Conservation (phyloP, 2,113 vertebrate genomes). For the Mesocricetus auratus region DNA sequence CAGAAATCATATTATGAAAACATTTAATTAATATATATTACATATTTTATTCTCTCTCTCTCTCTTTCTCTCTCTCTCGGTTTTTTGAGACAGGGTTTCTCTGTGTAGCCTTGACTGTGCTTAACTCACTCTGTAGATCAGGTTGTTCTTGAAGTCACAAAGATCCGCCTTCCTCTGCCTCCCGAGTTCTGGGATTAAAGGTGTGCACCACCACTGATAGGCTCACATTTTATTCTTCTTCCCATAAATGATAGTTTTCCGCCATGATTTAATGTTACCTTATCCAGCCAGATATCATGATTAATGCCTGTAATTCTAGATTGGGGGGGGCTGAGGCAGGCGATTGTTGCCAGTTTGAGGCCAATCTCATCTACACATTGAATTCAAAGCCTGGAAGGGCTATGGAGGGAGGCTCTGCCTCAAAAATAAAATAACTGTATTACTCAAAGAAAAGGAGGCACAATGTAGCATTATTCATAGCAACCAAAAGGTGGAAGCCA, state of each 20-base stretch:
- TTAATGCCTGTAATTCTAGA: neutral
- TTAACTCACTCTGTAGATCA: too few species aligned
- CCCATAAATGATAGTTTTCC: neutral
- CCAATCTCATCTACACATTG: neutral
- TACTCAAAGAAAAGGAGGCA: neutral
- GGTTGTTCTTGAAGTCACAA: too few species aligned
- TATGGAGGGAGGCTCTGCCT: neutral
- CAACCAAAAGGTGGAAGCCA: neutral
- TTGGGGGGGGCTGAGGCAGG: neutral
- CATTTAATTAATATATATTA: neutral
- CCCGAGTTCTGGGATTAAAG: too few species aligned
- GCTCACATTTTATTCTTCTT: neutral
- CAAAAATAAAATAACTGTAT: neutral
- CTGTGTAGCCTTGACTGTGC: too few species aligned
- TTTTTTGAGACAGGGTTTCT: too few species aligned
- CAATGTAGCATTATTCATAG: neutral
- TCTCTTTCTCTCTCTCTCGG: too few species aligned
- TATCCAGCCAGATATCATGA: neutral
- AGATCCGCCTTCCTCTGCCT: too few species aligned
- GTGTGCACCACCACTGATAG: too few species aligned
- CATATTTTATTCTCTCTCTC: neutral
- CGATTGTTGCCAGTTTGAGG: neutral
- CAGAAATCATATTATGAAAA: constrained; percentile 18
- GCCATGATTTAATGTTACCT: neutral
- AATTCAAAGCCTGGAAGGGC: neutral